Percentiles rank a stretch among this genome's conserved stretches.
Conservation (phyloP, 1,140 invertebrate genomes). For the Eumeta japonica region DNA sequence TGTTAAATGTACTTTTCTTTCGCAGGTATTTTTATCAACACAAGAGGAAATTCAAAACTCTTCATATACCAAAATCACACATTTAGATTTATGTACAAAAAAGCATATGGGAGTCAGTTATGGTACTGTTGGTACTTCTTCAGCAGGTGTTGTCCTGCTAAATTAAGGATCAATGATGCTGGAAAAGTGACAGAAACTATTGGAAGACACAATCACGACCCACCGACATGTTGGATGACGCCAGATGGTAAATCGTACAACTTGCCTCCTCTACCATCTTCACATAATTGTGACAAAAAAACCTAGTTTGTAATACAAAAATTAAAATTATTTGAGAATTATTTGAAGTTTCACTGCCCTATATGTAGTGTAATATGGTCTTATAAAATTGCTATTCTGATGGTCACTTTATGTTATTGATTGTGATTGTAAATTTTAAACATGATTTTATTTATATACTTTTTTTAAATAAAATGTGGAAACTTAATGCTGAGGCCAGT, state of each 20-base stretch:
- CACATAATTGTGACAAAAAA: too few species aligned
- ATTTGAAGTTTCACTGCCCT: constrained; percentile 27
- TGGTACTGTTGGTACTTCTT: constrained; percentile 56
- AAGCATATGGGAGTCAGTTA: constrained; percentile 48
- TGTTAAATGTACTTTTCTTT: constrained; percentile 21
- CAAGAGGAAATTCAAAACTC: constrained; percentile 48
- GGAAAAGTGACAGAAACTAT: constrained; percentile 47
- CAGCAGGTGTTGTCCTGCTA: constrained; percentile 45
- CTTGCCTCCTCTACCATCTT: constrained; percentile 30
- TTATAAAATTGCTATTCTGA: too few species aligned
- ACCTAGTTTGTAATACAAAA: too few species aligned
- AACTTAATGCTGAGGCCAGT: too few species aligned
- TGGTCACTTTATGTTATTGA: constrained; percentile 5
- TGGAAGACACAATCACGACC: constrained; percentile 45
- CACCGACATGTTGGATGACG: constrained; percentile 49
- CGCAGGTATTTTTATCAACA: constrained; percentile 53
- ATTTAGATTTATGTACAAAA: constrained; percentile 53
- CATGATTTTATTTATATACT: constrained; percentile 4
- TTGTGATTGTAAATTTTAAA: constrained; percentile 7
- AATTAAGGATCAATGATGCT: constrained; percentile 42
- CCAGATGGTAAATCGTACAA: constrained; percentile 48
- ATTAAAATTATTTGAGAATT: constrained; percentile 22
- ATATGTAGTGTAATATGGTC: constrained; percentile 10
- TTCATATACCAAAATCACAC: constrained; percentile 53
- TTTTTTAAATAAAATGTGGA: too few species aligned